Conservation (phyloP, 2,797 vertebrate species). For the Muscicapa striata region DNA sequence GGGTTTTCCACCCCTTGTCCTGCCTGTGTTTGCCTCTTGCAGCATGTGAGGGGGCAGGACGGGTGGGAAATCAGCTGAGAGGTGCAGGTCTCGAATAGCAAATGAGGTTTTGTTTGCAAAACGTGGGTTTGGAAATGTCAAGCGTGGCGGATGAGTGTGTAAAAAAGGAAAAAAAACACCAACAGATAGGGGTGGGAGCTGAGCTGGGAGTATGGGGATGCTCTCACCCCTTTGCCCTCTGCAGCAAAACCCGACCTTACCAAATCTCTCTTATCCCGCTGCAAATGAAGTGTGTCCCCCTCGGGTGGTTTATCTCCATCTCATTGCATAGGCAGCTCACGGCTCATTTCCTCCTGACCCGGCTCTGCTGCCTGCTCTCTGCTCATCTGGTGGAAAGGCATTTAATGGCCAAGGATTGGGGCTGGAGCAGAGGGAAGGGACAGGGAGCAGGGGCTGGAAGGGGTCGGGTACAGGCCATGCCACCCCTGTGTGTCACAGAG, state of each 20-base stretch:
- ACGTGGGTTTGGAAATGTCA: constrained; percentile 4
- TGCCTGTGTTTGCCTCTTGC: background rate
- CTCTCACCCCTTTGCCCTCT: background rate
- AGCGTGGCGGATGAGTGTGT: background rate
- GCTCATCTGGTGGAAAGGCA: background rate
- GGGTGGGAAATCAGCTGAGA: background rate
- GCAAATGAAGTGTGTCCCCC: background rate
- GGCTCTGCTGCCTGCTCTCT: background rate
- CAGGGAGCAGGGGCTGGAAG: background rate
- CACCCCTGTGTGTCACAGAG: background rate
- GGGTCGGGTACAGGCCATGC: accelerated
- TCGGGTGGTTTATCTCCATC: background rate
- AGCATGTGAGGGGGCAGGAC: accelerated
- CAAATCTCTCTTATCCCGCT: background rate
- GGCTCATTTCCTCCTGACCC: background rate
- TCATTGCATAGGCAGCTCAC: background rate
- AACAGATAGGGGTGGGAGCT: background rate
- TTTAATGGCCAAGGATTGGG: background rate
- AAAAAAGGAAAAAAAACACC: background rate
- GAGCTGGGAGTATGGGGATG: background rate
- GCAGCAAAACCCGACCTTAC: background rate
- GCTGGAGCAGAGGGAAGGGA: background rate
- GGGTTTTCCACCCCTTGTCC: background rate
- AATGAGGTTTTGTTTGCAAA: constrained; percentile 16
- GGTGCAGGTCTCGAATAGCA: background rate